Evolutionary conservation across 2,113 vertebrate species (phyloP).

Genomic region (Oncorhynchus nerka): DNA sequence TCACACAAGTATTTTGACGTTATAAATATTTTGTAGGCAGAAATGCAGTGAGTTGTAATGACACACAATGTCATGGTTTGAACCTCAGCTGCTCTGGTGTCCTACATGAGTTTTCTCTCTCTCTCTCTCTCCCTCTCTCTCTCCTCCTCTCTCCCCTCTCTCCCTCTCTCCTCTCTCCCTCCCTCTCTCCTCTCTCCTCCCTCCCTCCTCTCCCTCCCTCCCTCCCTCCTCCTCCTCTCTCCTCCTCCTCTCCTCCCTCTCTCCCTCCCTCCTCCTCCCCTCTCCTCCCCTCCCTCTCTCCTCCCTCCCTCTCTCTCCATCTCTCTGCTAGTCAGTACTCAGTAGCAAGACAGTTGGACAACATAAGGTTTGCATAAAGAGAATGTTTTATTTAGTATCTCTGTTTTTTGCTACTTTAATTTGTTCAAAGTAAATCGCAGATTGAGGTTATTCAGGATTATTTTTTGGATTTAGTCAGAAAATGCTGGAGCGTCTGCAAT

Average conservation of each 20-base stretch:
- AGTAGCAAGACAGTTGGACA: not conserved
- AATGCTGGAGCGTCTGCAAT: conserved; percentile 79
- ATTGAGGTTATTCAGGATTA: not conserved
- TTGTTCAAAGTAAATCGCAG: not conserved
- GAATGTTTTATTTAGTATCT: not conserved
- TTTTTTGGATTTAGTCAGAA: conserved; percentile 22
- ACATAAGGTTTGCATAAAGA: not conserved
- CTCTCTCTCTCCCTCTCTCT: too few species aligned
- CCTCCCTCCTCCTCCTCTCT: too few species aligned
- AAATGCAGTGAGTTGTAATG: not conserved
- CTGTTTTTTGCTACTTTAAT: not conserved
- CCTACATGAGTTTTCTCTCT: too few species aligned
- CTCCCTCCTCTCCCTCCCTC: too few species aligned
- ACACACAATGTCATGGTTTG: not conserved
- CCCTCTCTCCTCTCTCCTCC: too few species aligned
- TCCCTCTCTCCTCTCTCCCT: too few species aligned
- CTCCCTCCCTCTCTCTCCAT: too few species aligned
- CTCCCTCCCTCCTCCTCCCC: too few species aligned
- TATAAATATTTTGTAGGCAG: not conserved
- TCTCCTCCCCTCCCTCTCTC: too few species aligned
- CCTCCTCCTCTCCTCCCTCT: too few species aligned
- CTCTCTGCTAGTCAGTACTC: conserved; percentile 20
- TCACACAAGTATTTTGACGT: not conserved
- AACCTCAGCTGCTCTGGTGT: too few species aligned
- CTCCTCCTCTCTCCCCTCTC: too few species aligned